phyloP scores from a whole-genome alignment of 2,797 vertebrate species.

The Chromobotia macracanthus region DNA sequence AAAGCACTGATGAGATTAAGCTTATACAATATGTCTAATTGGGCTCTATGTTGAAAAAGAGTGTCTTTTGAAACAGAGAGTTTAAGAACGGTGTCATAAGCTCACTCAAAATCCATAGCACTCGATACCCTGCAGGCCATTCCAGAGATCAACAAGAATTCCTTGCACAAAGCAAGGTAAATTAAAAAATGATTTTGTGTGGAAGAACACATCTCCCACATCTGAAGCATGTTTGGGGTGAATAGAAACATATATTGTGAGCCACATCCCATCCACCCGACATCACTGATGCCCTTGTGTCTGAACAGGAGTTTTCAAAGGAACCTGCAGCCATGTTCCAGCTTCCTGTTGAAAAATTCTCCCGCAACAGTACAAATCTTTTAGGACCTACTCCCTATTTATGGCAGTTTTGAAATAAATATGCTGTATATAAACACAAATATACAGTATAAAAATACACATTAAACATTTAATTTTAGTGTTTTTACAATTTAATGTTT shows the following conservation, averaged over 20 bases:
- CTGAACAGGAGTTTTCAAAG: not conserved
- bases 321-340: not conserved
- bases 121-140: conserved; percentile 28
- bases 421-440: too few species aligned
- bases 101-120: conserved; percentile 26
- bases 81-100: conserved; percentile 33
- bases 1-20: conserved; percentile 35
- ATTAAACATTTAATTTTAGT: too few species aligned
- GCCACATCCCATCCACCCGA: not conserved
- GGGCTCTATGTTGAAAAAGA: conserved; percentile 56
- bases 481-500: too few species aligned
- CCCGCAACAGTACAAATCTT: not conserved
- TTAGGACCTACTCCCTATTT: not conserved
- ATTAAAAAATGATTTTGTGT: too few species aligned
- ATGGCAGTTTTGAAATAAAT: too few species aligned
- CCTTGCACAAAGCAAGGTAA: conserved; percentile 8
- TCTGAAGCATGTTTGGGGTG: not conserved
- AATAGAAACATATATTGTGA: not conserved
- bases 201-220: not conserved
- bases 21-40: conserved; percentile 49
- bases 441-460: too few species aligned
- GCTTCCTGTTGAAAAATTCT: not conserved
- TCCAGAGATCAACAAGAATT: conserved; percentile 22
- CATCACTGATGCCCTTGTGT: not conserved
- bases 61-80: conserved; percentile 8